A percentile compares a stretch with the other conserved stretches of the same genome.
These are phyloP conservation scores for Riptortus pedestris DNA, from an alignment of 1,140 invertebrate species.

Conservation along the genomic window DNA sequence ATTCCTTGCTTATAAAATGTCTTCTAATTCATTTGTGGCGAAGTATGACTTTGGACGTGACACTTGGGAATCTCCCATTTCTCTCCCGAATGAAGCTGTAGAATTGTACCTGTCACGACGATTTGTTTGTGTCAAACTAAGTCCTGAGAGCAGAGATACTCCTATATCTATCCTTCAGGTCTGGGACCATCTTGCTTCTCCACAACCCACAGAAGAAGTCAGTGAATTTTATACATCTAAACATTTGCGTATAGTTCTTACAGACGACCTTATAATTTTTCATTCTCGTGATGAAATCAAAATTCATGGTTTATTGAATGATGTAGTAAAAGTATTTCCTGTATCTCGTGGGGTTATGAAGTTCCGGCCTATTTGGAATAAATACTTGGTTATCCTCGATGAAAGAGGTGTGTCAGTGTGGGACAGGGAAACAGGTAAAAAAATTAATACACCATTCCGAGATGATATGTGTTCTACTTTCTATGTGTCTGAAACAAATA, in stretches of 20 bases:
- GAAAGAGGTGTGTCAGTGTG: slow-evolving; percentile 1
- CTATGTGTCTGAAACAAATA: background rate
- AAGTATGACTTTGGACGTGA: background rate
- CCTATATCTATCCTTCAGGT: background rate
- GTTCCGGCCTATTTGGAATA: background rate
- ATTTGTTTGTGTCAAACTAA: background rate
- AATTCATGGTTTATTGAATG: background rate
- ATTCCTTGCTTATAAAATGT: background rate
- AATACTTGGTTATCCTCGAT: background rate
- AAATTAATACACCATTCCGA: background rate
- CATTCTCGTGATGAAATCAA: background rate
- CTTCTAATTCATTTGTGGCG: background rate
- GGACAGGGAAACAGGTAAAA: background rate
- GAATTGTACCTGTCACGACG: background rate
- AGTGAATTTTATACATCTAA: background rate
- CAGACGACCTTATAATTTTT: background rate
- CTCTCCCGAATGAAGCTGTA: background rate
- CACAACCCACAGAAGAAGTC: background rate
- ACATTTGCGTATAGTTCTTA: background rate
- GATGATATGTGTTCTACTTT: background rate
- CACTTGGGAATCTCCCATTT: background rate
- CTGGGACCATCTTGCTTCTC: background rate
- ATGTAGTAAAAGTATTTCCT: background rate
- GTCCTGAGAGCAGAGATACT: background rate
- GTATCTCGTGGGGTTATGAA: background rate